Conservation (phyloP, 2,888 invertebrate genomes). For the Odontothrips loti region DNA sequence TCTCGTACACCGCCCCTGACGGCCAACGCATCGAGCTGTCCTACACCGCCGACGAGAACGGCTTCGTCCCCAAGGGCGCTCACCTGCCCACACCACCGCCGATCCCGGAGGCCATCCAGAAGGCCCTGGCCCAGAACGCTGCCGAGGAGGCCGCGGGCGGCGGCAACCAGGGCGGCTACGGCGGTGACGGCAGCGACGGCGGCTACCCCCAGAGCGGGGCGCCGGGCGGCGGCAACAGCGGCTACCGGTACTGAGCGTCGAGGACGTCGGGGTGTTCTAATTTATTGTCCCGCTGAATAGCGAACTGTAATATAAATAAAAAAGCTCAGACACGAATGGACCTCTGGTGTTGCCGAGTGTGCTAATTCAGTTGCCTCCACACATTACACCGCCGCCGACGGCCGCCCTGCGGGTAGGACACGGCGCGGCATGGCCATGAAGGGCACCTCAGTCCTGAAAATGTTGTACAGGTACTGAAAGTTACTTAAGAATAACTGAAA, state of each 20-base stretch:
- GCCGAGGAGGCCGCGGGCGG: constrained; percentile 12
- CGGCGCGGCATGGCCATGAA: no score
- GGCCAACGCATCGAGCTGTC: constrained; percentile 56
- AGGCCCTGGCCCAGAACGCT: constrained; percentile 42
- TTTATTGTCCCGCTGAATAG: constrained; percentile 2
- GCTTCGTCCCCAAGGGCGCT: constrained; percentile 59
- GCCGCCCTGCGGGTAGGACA: no score
- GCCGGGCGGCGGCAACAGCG: not conserved
- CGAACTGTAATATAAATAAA: not conserved
- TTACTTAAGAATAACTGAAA: no score
- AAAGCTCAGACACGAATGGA: no score
- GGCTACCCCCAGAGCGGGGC: not conserved
- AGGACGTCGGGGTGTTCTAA: not conserved
- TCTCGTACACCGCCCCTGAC: constrained; percentile 65
- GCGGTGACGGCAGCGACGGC: not conserved
- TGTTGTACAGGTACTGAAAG: no score
- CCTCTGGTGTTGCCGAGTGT: no score
- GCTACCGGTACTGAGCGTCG: constrained; percentile 7
- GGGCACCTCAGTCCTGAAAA: no score
- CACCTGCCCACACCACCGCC: constrained; percentile 47
- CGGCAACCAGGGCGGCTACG: not conserved
- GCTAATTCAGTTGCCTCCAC: no score
- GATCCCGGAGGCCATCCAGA: constrained; percentile 46
- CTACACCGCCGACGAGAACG: constrained; percentile 65
- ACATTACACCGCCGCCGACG: no score